phyloP scores from a whole-genome alignment of 2,888 invertebrate genomes.

The Lycaena phlaeas region DNA sequence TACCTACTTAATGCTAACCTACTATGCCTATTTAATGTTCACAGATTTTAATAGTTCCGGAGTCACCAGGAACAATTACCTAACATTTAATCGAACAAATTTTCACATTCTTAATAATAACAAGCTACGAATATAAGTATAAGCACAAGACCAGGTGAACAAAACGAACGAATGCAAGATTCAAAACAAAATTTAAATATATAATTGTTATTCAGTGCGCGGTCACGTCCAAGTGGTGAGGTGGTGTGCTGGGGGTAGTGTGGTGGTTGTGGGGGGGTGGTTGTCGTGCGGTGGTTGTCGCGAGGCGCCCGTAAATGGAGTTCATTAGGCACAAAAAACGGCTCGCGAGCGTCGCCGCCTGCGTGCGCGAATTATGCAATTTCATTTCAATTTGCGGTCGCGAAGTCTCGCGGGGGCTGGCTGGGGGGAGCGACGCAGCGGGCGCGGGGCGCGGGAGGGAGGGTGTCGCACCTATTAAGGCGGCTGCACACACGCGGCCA shows the following conservation, averaged over 20 bases:
- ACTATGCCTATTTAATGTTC: no score
- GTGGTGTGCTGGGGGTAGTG: not conserved
- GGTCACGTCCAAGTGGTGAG: constrained; percentile 12
- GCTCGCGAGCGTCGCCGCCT: constrained; percentile 15
- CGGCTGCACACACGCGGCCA: constrained; percentile 48
- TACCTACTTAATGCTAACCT: no score
- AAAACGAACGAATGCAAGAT: not conserved
- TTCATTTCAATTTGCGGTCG: constrained; percentile 59
- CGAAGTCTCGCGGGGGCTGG: constrained; percentile 30
- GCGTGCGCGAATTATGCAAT: constrained; percentile 56
- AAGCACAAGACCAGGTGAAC: not conserved
- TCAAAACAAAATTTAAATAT: constrained; percentile 16
- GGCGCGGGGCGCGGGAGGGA: constrained; percentile 29
- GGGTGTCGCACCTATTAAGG: constrained; percentile 36
- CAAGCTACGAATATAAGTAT: not conserved
- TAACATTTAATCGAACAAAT: no score
- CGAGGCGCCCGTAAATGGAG: constrained; percentile 34
- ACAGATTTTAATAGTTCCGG: no score
- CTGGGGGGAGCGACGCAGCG: constrained; percentile 30
- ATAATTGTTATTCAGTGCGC: constrained; percentile 17
- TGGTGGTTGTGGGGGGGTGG: constrained; percentile 12
- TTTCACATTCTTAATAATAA: no score
- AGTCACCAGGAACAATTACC: no score
- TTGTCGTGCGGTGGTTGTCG: constrained; percentile 12
- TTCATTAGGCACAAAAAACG: constrained; percentile 54